Conservation (phyloP, 2,113 vertebrate species). For the Chaetura pelagica region DNA sequence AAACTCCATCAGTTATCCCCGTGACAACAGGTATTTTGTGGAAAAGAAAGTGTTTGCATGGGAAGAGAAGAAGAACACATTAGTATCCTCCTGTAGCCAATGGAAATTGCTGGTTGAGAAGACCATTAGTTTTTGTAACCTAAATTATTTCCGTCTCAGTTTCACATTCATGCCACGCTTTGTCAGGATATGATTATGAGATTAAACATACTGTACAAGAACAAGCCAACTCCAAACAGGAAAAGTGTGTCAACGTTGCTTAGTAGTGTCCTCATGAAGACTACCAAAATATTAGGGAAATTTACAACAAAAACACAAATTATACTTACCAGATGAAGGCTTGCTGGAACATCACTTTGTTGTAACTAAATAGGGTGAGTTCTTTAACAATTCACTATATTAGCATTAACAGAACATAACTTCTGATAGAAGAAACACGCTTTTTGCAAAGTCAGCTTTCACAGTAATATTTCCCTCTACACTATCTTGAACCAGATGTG, state of each 20-base stretch:
- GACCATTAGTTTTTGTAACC: background rate
- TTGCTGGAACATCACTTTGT: background rate
- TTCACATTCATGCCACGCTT: background rate
- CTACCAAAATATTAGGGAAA: conserved; percentile 36
- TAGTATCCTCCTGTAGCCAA: background rate
- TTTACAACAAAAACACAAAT: conserved; percentile 4
- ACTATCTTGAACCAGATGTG: background rate
- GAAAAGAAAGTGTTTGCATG: background rate
- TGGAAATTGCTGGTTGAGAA: background rate
- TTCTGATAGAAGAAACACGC: background rate
- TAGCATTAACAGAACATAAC: background rate
- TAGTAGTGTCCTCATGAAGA: background rate
- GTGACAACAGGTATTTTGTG: background rate
- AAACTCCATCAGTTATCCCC: background rate
- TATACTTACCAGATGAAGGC: background rate
- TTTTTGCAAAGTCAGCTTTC: conserved; percentile 18
- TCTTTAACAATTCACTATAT: background rate
- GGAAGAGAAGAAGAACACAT: background rate
- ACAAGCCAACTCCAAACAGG: conserved; percentile 19
- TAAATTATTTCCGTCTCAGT: background rate
- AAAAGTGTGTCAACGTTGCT: background rate
- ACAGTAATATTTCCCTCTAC: background rate
- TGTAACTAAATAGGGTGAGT: background rate
- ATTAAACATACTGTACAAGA: background rate
- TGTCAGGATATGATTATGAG: background rate